phyloP scores from a whole-genome alignment of 2,888 invertebrate genomes.

The Meiosimyza platycephala region DNA sequence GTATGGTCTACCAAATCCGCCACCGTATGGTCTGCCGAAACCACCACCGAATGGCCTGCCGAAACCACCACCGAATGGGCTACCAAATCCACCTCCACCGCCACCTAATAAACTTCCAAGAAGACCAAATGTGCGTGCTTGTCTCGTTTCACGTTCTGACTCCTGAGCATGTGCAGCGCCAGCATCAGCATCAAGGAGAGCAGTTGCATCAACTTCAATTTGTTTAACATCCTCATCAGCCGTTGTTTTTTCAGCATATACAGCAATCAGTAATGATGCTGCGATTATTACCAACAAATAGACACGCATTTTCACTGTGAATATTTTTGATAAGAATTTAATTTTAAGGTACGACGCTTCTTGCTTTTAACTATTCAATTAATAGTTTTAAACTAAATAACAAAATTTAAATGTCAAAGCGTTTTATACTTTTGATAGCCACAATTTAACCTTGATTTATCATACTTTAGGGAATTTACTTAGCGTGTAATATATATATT shows the following conservation, averaged over 20 bases:
- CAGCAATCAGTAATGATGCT: not conserved
- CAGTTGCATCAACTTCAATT: not conserved
- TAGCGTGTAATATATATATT: too few relatives aligned
- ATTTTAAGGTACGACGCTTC: too few relatives aligned
- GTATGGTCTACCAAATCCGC: not conserved
- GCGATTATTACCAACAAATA: slow-evolving; percentile 8
- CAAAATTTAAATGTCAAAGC: too few relatives aligned
- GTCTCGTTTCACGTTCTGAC: slow-evolving; percentile 41
- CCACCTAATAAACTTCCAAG: not conserved
- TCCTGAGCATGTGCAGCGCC: slow-evolving; percentile 30
- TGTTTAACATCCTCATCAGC: too few relatives aligned
- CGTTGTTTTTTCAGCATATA: not conserved
- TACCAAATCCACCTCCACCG: not conserved
- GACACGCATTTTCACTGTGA: slow-evolving; percentile 22
- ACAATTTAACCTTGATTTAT: too few relatives aligned
- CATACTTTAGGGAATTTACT: too few relatives aligned
- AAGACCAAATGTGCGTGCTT: slow-evolving; percentile 6
- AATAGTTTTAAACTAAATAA: too few relatives aligned
- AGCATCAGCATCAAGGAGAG: slow-evolving; percentile 45
- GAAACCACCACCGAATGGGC: slow-evolving; percentile 38
- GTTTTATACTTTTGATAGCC: too few relatives aligned
- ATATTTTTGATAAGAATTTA: too few relatives aligned
- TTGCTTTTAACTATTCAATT: too few relatives aligned
- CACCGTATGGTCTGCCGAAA: not conserved
- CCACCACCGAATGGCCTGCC: slow-evolving; percentile 13